Base-by-base conservation (phyloP, 2,113 vertebrate genomes). In the Hoplias malabaricus region DNA sequence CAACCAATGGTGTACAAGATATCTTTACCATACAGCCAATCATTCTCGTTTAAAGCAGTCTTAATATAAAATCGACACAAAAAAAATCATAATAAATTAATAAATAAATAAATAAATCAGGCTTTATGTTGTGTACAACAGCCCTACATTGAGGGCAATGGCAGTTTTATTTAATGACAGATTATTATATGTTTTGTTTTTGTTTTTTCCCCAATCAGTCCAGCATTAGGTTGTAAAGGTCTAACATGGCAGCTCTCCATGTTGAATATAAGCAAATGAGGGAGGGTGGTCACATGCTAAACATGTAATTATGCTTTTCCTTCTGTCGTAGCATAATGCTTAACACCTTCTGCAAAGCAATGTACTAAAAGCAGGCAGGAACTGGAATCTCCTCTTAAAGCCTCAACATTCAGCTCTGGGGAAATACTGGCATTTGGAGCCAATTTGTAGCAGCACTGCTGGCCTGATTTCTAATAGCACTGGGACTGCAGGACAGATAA, bases 281-380 rank as follows among this genome's bases (percentile, higher is more conserved):
- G 79, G 80, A 71, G n/a, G 70, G 87, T 46, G 69, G 72, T 87
- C 82, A 77, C 82, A 83, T 42, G 69, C 69, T 73, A 81, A 79
- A 48, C 25, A 21, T 80, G 68, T 84, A 87, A 86, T 88, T 83
- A 88, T 81, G 82, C 48, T 79, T 83, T 81, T 85, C 83, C 82
- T 86, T 88, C 85, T 87, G 86, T 77, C 84, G 80, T 31, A 19
- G n/a, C 33, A n/a, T 36, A 63, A 7, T 69, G 75, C 82, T 36
- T 78, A 29, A 1, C 59, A 78, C 65, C 43, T 33, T 78, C 34
- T 46, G 5, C 27, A 19, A 61, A 79, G 62, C 54, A 56, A 63
- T 42, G 42, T 16, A 48, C 73, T 34, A 36, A 75, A 34, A 66
- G 23, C 65, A 67, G 38, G 31, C 14, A 38, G 36, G 16, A 73